A percentile compares a stretch with the other conserved stretches of the same genome.
phyloP scores from a whole-genome alignment of 2,113 vertebrate species.

The Pelecanoides urinatrix region DNA sequence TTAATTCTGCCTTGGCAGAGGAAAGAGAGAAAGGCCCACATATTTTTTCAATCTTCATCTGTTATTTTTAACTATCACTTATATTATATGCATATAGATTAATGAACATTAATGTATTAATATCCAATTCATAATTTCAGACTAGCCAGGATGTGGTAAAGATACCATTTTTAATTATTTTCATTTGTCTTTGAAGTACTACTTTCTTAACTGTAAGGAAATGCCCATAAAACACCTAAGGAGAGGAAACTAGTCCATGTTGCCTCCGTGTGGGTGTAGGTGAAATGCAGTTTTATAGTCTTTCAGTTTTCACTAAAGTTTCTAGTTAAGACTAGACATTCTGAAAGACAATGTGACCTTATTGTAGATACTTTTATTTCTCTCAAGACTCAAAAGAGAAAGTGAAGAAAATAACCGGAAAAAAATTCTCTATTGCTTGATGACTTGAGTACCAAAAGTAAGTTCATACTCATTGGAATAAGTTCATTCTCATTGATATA shows the following conservation, averaged over 20 bases:
- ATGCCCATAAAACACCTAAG: neutral
- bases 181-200: conserved; percentile 19
- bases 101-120: neutral
- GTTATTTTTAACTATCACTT: neutral
- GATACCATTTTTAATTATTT: neutral
- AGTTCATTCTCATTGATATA: neutral
- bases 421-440: neutral
- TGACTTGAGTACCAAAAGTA: neutral
- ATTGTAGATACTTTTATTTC: conserved; percentile 30
- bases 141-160: neutral
- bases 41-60: neutral
- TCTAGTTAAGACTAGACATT: neutral
- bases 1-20: neutral
- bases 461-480: neutral
- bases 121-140: neutral
- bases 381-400: conserved; percentile 14
- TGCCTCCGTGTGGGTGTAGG: neutral
- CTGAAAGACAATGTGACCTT: conserved; percentile 37
- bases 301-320: conserved; percentile 17
- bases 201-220: neutral
- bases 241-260: neutral
- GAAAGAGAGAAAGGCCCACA: neutral
- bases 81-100: neutral
- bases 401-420: neutral
- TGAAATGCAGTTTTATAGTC: conserved; percentile 27